Evolutionary conservation across 2,113 vertebrate species (phyloP), one percentile per base, ranked within the genome.

Genomic region (Takifugu bimaculatus): DNA sequence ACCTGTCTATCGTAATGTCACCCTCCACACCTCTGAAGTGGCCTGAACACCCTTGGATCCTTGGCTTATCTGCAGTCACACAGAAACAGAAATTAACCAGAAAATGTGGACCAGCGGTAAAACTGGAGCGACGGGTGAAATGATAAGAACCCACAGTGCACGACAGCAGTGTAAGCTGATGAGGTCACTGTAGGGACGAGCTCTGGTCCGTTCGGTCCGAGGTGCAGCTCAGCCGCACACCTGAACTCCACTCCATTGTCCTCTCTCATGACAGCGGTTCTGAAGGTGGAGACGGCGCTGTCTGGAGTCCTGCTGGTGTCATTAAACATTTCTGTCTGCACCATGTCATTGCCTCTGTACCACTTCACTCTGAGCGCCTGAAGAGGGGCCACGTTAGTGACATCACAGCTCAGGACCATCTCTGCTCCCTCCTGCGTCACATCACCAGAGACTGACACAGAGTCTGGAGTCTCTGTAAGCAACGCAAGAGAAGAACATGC

Each of bases 371-470:
- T 60, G 52, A 92, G 77, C 11, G 72, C 25, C 9, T 13, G 0
- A 57, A 68, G 45, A 0, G 91, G 90, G 1, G 64, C 81, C 0
- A 80, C 88, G 0, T 68, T 26, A 0, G 0, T 0, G 52, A 92
- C 49, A 6, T 88, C 81, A 85, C 93, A 91, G 55, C n/a, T 28
- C 57, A 93, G 66, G 6, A 53, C 26, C 13, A 83, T 56, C 1
- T n/a, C 5, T 9, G 26, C 1, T 0, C 72, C 76, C 15, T 75
- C 82, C 0, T 2, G 47, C n/a, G 50, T 13, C 20, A 50, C 1
- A 3, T 11, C 0, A 14, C 50, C 5, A 42, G 11, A 68, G 20
- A 86, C 3, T 0, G 4, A 74, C 32, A 57, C 2, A 0, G 3
- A 4, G 4, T 70, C 67, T 83, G 89, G 77, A 55, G 28, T 68